Evolutionary conservation across 1,140 invertebrate genomes (phyloP).

Genomic region (Cyclina sinensis): DNA sequence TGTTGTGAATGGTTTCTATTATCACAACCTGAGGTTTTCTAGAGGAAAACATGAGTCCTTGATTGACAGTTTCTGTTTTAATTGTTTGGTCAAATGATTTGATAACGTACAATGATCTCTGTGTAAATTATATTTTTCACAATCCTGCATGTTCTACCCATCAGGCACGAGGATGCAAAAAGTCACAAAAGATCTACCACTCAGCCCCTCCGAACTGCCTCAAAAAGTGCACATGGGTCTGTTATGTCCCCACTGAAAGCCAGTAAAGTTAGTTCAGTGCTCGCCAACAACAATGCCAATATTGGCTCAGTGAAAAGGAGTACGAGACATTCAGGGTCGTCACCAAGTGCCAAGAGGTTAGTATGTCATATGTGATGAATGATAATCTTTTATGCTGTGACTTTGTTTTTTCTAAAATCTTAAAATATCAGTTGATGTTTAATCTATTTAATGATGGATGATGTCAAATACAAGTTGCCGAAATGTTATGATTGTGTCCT

Average conservation of each 20-base stretch:
- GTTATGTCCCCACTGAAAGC: conserved; percentile 83
- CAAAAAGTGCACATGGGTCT: conserved; percentile 82
- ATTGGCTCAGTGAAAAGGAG: conserved; percentile 72
- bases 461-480: too few species aligned
- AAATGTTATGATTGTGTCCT: too few species aligned
- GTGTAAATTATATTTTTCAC: conserved; percentile 26
- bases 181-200: conserved; percentile 83
- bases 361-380: conserved; percentile 17
- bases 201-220: conserved; percentile 76
- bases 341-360: conserved; percentile 81
- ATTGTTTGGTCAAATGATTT: background rate
- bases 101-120: conserved; percentile 5
- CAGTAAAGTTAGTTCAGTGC: conserved; percentile 80
- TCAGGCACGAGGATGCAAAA: conserved; percentile 70
- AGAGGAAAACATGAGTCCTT: too few species aligned
- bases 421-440: background rate
- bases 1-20: too few species aligned
- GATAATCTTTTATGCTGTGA: conserved; percentile 23
- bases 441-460: too few species aligned
- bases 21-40: too few species aligned
- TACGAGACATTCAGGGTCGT: conserved; percentile 74
- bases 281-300: conserved; percentile 75
- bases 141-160: conserved; percentile 63
- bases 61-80: background rate
- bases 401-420: background rate